phyloP scores from a whole-genome alignment of 2,888 invertebrate genomes.

The Gortyna flavago region DNA sequence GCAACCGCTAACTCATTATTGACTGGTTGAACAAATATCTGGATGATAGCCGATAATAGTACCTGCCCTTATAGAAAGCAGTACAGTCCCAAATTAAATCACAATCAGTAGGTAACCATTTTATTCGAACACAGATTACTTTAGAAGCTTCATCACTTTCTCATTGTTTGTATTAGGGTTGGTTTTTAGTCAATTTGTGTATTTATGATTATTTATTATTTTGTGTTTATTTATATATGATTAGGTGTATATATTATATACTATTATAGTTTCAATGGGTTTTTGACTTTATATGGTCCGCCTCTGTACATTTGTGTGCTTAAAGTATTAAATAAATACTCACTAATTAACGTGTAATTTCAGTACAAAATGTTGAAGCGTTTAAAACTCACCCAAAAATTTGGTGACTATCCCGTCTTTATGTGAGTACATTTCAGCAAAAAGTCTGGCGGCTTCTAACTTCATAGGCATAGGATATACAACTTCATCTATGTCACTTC shows the following conservation, averaged over 20 bases:
- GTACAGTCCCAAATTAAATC: neutral
- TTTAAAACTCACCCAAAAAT: slow-evolving; percentile 66
- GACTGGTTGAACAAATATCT: neutral
- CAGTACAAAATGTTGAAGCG: neutral
- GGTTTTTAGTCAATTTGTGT: no score
- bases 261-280: no score
- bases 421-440: slow-evolving; percentile 49
- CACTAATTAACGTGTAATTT: neutral
- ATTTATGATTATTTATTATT: no score
- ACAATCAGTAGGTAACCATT: neutral
- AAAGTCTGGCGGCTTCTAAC: slow-evolving; percentile 43
- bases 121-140: neutral
- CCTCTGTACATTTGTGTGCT: no score
- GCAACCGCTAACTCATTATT: neutral
- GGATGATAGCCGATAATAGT: neutral
- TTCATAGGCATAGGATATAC: slow-evolving; percentile 62
- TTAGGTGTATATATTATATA: no score
- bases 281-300: no score
- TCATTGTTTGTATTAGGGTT: no score
- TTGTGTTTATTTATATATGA: no score
- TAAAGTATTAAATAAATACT: no score
- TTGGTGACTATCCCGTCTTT: slow-evolving; percentile 49
- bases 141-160: no score
- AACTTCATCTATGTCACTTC: slow-evolving; percentile 61
- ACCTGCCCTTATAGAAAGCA: neutral